Base-by-base conservation (phyloP, 2,113 vertebrate genomes). In the Naja naja region DNA sequence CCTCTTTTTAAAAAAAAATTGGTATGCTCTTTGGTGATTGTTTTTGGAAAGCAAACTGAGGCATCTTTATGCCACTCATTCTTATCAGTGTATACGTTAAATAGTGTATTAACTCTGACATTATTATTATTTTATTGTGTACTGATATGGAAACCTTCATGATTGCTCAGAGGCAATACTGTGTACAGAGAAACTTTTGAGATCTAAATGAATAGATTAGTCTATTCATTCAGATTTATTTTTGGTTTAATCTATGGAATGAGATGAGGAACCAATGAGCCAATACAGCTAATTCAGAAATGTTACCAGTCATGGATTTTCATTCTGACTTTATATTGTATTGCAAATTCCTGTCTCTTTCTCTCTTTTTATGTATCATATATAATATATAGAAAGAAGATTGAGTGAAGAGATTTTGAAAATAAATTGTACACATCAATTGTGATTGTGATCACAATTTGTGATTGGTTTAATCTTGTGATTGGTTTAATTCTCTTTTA, bases 251-350 rank as follows among this genome's bases (percentile, higher is more conserved):
- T 16, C 86, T n/a, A 89, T 39, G 94, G 86, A 56, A 11, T 92
- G 88, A 56, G 5, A 94, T 95, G 93, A 54, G 94, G 95, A 90
- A 64, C 94, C 85, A 97, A 94, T 91, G 95, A 94, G 90, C 95
- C 16, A 95, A 90, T 49, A 20, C 49, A 18, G n/a, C 5, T 34
- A 85, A 14, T 91, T 53, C 22, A 90, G 12, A 85, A 12, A 14
- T 39, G 49, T 12, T 90, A 22, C 30, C 39, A 43, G 54, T 39
- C n/a, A 43, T 90, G 34, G 53, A 20, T 45, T 91, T 27, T 18
- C 25, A 11, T 56, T 91, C 43, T 56, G 49, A 58, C 4, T 4
- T 22, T 45, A 27, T 4, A 91, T 34, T 43, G 27, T 45, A 39
- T 49, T 64, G 25, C 27, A n/a, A 90, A 47, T 5, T n/a, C 16